Conservation (phyloP, 1,140 invertebrate genomes). For the Papilio machaon region DNA sequence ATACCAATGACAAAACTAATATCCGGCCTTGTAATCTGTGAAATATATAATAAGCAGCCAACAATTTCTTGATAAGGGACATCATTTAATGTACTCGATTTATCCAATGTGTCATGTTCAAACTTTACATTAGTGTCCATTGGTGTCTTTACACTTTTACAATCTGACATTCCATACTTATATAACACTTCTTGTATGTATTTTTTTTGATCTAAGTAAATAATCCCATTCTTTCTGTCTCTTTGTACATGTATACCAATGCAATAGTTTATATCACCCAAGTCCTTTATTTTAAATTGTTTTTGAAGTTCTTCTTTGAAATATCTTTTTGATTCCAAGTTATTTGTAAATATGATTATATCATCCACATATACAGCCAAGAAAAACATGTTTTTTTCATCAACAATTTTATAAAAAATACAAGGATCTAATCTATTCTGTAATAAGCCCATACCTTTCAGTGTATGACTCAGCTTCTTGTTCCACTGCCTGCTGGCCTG, state of each 20-base stretch:
- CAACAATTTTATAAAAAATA: too few relatives aligned
- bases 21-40: constrained; percentile 42
- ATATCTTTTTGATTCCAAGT: too few relatives aligned
- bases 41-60: constrained; percentile 41
- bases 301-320: too few relatives aligned
- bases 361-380: too few relatives aligned
- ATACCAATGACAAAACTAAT: constrained; percentile 45
- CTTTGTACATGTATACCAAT: constrained; percentile 50
- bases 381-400: too few relatives aligned
- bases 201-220: constrained; percentile 46
- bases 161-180: constrained; percentile 50
- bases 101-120: not conserved
- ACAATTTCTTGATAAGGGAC: constrained; percentile 44
- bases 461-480: too few relatives aligned
- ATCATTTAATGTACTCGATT: not conserved
- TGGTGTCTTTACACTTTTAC: constrained; percentile 46
- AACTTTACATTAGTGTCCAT: constrained; percentile 46
- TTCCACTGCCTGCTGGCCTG: too few relatives aligned
- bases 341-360: too few relatives aligned
- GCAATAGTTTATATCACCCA: constrained; percentile 47
- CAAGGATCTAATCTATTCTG: too few relatives aligned
- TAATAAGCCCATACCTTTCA: too few relatives aligned
- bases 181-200: constrained; percentile 49
- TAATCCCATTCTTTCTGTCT: constrained; percentile 48
- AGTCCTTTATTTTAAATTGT: too few relatives aligned